Percentiles rank a stretch among this genome's conserved stretches.
phyloP scores from a whole-genome alignment of 2,113 vertebrate genomes.

The Microcebus murinus region DNA sequence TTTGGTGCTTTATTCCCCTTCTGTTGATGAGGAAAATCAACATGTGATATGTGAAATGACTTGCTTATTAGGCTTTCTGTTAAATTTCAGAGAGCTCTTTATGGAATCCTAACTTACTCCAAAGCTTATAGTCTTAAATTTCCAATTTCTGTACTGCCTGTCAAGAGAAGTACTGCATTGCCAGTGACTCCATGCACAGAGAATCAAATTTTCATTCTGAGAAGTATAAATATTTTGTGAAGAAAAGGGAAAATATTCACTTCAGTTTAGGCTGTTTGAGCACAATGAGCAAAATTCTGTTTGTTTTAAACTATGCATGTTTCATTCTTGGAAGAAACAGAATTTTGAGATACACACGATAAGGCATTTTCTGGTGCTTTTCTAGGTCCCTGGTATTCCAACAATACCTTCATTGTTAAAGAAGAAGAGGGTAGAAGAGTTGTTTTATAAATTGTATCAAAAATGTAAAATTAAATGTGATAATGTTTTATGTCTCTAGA shows the following conservation, averaged over 20 bases:
- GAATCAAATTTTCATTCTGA: background rate
- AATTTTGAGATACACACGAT: rapidly evolving
- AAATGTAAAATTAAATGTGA: background rate
- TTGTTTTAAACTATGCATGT: background rate
- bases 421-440: background rate
- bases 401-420: background rate
- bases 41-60: background rate
- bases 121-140: background rate
- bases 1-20: background rate
- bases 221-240: background rate
- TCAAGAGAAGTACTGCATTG: background rate
- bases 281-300: background rate
- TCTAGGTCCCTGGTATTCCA: too few species aligned
- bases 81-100: background rate
- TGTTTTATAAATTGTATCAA: background rate
- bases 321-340: background rate
- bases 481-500: background rate
- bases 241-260: background rate
- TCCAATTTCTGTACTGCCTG: background rate
- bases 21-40: background rate
- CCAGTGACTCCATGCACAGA: background rate
- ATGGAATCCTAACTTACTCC: background rate
- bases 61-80: background rate
- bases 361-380: background rate
- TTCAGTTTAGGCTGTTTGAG: background rate